Base-by-base conservation (phyloP, 2,113 vertebrate genomes). In the Aix galericulata region DNA sequence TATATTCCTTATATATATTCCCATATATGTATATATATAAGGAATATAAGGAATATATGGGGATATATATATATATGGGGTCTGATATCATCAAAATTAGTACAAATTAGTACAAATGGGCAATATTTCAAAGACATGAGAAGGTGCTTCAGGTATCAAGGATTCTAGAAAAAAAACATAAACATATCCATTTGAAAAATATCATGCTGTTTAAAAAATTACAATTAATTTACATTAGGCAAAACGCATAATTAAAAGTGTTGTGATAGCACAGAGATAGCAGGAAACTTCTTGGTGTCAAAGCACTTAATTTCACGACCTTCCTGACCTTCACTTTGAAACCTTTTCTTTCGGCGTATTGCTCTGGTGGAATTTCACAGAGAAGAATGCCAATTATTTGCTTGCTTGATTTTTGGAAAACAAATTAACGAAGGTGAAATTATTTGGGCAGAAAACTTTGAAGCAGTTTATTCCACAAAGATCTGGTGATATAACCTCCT, bases 351-450 rank as follows among this genome's bases (percentile, higher is more conserved):
- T 59, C 71, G 82, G 23, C 17, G 12, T 26, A 52, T 60, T 48
- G 14, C 18, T 86, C 32, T 86, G 52, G 9, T 64, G 22, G 38
- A 91, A 78, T 27, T 18, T 82, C 74, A 69, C 22, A 66, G 42
- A 86, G 46, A 83, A 91, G 46, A 69, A 2, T 50, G 69, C 7
- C 10, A 17, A 44, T 25, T 44, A 82, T 95, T 76, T 27, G 22
- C 9, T 42, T 73, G 78, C 34, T 89, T 80, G 10, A 82, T 69
- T 89, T 87, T 87, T 91, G 38, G 50, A 81, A 89, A 95, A 88
- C 8, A 91, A 82, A 79, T 27, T 62, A 25, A 94, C 79, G 23
- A 53, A 81, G 91, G 27, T 56, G 17, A 79, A 91, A 66, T 87
- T 72, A 73, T 73, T 79, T 74, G 36, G 56, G 60, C 27, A 73